A percentile compares a stretch with the other conserved stretches of the same genome.
These are phyloP conservation scores for Pseudorhiza aurosa DNA, from an alignment of 30 jellyfish, hydroid and myxozoan species.

Conservation along the genomic window DNA sequence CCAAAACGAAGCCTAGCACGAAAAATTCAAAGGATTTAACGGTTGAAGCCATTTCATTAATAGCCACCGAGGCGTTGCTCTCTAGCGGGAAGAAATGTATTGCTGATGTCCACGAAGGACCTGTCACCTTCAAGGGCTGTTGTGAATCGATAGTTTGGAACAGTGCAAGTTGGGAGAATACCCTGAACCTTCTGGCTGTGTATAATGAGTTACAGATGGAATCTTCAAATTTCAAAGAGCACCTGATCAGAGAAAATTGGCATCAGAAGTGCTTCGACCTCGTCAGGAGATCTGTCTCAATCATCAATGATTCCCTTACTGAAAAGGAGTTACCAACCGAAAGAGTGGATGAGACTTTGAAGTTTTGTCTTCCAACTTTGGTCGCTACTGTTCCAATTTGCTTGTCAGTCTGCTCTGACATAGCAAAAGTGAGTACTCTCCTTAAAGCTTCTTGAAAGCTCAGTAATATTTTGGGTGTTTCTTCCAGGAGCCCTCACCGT, in stretches of 20 bases:
- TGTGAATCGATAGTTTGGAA: constrained; percentile 1
- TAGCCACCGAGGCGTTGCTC: constrained; percentile 27
- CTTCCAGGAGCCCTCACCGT: too few species aligned
- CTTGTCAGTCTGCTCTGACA: not conserved
- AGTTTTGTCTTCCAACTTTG: constrained; percentile 19
- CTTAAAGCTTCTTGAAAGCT: too few species aligned
- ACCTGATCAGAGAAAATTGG: constrained; percentile 21
- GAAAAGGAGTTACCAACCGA: not conserved
- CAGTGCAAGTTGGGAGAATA: constrained; percentile 5
- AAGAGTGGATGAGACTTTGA: not conserved
- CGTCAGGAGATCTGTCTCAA: not conserved
- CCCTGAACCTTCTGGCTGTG: constrained; percentile 17
- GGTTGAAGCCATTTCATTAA: not conserved
- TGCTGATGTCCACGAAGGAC: not conserved
- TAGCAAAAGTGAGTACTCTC: too few species aligned
- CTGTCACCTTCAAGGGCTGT: not conserved
- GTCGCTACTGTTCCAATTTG: constrained; percentile 25
- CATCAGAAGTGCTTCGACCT: constrained; percentile 4
- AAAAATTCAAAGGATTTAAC: constrained; percentile 8
- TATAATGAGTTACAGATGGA: constrained; percentile 19
- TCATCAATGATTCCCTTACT: not conserved
- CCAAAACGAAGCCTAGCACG: constrained; percentile 12
- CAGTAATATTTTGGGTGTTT: too few species aligned
- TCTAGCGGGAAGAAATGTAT: constrained; percentile 17
- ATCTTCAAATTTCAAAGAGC: constrained; percentile 5